Conservation (phyloP, 2,888 invertebrate species). For the Fragum sueziense region DNA sequence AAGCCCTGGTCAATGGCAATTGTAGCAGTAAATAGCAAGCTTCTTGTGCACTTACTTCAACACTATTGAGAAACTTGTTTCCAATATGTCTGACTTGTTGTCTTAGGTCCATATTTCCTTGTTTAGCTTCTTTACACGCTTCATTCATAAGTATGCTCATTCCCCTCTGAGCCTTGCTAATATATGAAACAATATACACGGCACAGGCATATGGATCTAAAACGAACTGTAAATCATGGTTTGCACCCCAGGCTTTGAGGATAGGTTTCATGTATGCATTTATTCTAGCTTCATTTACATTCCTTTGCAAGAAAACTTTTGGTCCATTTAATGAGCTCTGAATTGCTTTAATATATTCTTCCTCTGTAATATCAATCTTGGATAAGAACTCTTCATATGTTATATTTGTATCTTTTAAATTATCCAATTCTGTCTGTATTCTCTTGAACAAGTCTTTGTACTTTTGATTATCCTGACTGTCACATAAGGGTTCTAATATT, state of each 20-base stretch:
- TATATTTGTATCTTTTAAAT: too few relatives aligned
- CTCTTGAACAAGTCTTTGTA: too few relatives aligned
- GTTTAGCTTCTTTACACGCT: slow-evolving; percentile 52
- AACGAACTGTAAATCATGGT: slow-evolving; percentile 52
- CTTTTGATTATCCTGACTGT: too few relatives aligned
- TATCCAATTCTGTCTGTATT: too few relatives aligned
- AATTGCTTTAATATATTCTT: slow-evolving; percentile 13
- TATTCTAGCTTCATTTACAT: slow-evolving; percentile 30
- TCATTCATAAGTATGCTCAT: slow-evolving; percentile 59
- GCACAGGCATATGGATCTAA: slow-evolving; percentile 62
- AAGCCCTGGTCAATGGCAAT: slow-evolving; percentile 60
- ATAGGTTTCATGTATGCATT: slow-evolving; percentile 41
- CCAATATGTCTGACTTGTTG: slow-evolving; percentile 61
- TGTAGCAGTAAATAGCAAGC: slow-evolving; percentile 63
- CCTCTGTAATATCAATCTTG: too few relatives aligned
- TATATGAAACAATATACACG: slow-evolving; percentile 59
- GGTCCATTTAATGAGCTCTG: slow-evolving; percentile 26
- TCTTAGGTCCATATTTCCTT: slow-evolving; percentile 40
- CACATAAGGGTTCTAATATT: neutral
- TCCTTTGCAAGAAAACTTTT: slow-evolving; percentile 42
- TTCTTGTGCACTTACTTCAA: slow-evolving; percentile 72
- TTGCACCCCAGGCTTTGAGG: slow-evolving; percentile 47
- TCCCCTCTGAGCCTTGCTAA: slow-evolving; percentile 60
- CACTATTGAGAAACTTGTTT: slow-evolving; percentile 66
- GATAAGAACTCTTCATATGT: too few relatives aligned